A percentile compares a stretch with the other conserved stretches of the same genome.
Evolutionary conservation across 2,113 vertebrate genomes (phyloP).

Genomic region (Prinia subflava): DNA sequence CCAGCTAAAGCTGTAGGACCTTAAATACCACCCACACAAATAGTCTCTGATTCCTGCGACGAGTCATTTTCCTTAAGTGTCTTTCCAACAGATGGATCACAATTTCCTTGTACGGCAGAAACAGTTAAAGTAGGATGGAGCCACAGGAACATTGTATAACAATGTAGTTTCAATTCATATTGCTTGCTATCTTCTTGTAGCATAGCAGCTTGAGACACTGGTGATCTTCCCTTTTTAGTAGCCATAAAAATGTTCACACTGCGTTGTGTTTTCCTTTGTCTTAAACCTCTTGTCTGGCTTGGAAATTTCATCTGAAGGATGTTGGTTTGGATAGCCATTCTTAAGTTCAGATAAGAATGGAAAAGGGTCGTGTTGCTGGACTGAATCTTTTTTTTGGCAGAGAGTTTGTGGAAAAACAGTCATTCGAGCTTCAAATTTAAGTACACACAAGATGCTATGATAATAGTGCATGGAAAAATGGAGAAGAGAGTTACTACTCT

Average conservation of each 20-base stretch:
- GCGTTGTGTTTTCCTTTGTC: not conserved
- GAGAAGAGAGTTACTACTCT: not conserved
- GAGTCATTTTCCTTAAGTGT: conserved; percentile 36
- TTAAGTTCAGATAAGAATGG: not conserved
- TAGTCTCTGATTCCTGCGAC: conserved; percentile 46
- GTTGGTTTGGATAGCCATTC: not conserved
- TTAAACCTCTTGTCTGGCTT: not conserved
- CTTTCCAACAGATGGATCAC: conserved; percentile 52
- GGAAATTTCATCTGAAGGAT: not conserved
- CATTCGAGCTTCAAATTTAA: not conserved
- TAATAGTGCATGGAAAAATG: not conserved
- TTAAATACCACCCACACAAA: conserved; percentile 49
- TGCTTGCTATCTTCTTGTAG: not conserved
- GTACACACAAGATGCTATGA: not conserved
- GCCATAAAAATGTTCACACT: not conserved
- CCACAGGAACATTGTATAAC: conserved; percentile 22
- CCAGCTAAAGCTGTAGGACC: conserved; percentile 6
- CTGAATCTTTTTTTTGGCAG: not conserved
- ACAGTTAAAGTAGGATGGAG: conserved; percentile 31
- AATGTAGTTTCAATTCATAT: not conserved
- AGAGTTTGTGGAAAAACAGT: not conserved
- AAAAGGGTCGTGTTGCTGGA: not conserved
- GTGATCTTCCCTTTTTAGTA: not conserved
- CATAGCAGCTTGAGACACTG: not conserved
- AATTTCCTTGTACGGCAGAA: conserved; percentile 36